These are phyloP conservation scores for Poeciliopsis retropinna DNA, from an alignment of 2,113 vertebrate species.

Conservation along the genomic window DNA sequence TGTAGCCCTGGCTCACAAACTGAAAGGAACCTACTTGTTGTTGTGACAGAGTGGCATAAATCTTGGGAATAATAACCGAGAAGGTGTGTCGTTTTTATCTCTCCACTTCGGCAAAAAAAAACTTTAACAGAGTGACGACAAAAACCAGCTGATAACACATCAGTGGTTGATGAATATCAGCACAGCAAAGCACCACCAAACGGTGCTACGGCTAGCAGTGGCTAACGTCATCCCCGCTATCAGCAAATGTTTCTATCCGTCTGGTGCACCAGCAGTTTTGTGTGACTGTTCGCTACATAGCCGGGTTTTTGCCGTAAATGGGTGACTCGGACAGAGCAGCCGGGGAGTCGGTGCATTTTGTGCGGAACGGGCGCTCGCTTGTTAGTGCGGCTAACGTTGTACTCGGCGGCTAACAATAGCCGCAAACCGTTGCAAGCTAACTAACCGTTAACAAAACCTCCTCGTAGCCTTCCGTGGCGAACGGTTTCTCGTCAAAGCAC, in stretches of 20 bases:
- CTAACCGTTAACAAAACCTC: neutral
- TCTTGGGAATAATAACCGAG: neutral
- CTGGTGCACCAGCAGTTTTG: neutral
- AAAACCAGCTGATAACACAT: neutral
- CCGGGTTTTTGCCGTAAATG: neutral
- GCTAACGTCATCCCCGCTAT: slow-evolving; percentile 15
- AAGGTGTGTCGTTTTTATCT: slow-evolving; percentile 23
- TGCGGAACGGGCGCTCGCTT: neutral
- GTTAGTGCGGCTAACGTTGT: slow-evolving; percentile 8
- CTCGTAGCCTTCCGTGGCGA: neutral
- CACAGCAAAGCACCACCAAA: neutral
- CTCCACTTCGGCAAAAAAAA: neutral
- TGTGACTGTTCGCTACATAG: neutral
- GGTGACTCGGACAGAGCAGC: fast-evolving
- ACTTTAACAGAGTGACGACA: neutral
- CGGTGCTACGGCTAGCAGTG: slow-evolving; percentile 22
- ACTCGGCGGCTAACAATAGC: slow-evolving; percentile 14
- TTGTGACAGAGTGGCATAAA: slow-evolving; percentile 2
- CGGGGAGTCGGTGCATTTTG: no score
- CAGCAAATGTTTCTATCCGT: neutral
- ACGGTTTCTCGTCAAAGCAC: neutral
- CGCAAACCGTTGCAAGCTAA: slow-evolving; percentile 4
- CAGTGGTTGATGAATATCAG: neutral
- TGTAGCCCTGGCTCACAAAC: slow-evolving; percentile 7
- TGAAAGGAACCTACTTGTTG: neutral